phyloP scores from a whole-genome alignment of 2,888 invertebrate genomes.

The Orthosia gothica region DNA sequence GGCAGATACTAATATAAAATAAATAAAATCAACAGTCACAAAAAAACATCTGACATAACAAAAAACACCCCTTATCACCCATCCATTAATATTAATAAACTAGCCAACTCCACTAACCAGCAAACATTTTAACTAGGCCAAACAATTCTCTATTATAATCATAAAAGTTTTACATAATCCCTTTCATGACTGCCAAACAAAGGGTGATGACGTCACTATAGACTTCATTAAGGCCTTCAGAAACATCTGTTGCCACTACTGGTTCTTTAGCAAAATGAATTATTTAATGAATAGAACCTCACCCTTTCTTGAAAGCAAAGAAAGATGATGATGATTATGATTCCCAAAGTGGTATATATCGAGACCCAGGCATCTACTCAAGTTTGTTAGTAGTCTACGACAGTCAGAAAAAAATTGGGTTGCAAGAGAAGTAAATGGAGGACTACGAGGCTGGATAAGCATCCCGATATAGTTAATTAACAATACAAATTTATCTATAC shows the following conservation, averaged over 20 bases:
- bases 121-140: slow-evolving; percentile 34
- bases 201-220: slow-evolving; percentile 29
- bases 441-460: too few relatives aligned
- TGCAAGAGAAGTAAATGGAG: too few relatives aligned
- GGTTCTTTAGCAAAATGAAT: slow-evolving; percentile 41
- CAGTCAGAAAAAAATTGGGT: too few relatives aligned
- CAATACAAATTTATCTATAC: too few relatives aligned
- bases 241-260: slow-evolving; percentile 44
- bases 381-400: too few relatives aligned
- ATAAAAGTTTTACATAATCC: slow-evolving; percentile 42
- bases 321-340: too few relatives aligned
- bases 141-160: slow-evolving; percentile 39
- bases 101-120: neutral
- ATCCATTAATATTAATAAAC: slow-evolving; percentile 48
- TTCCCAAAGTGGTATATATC: too few relatives aligned
- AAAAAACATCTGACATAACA: neutral
- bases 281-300: slow-evolving; percentile 37
- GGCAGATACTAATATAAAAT: neutral
- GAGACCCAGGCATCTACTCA: too few relatives aligned
- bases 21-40: neutral
- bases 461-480: too few relatives aligned
- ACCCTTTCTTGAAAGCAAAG: slow-evolving; percentile 21
- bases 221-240: slow-evolving; percentile 40
- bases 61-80: neutral
- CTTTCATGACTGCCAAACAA: slow-evolving; percentile 31